phyloP scores from a whole-genome alignment of 2,888 invertebrate species.

The Azorinus chamasolen region DNA sequence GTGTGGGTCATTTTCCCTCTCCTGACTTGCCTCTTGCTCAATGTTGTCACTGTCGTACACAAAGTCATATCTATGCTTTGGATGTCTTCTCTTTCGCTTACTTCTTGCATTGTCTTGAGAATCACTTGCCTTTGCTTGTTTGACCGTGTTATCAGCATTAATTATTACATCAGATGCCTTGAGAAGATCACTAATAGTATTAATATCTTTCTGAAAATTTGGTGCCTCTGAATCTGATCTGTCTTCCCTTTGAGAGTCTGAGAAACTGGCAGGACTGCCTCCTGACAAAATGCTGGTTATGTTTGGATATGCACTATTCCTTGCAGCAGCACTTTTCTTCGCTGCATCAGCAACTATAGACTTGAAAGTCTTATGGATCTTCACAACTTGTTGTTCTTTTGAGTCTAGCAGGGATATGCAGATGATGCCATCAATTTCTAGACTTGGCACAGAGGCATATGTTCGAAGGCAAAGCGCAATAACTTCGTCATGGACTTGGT shows the following conservation, averaged over 20 bases:
- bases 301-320: constrained; percentile 11
- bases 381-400: constrained; percentile 68
- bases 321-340: background rate
- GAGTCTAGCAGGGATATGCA: constrained; percentile 66
- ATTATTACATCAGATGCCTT: constrained; percentile 35
- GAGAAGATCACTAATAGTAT: constrained; percentile 39
- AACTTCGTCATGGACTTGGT: constrained; percentile 61
- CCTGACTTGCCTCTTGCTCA: too few relatives aligned
- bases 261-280: background rate
- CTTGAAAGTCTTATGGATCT: constrained; percentile 67
- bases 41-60: background rate
- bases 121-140: background rate
- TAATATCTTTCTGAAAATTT: constrained; percentile 41
- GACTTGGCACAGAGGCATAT: constrained; percentile 42
- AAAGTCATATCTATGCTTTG: constrained; percentile 15
- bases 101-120: constrained; percentile 11
- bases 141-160: background rate
- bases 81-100: constrained; percentile 41
- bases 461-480: constrained; percentile 63
- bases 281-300: constrained; percentile 20
- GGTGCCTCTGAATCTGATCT: background rate
- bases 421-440: constrained; percentile 72
- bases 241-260: too few relatives aligned
- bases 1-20: background rate
- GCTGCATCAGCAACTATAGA: constrained; percentile 27